phyloP scores from a whole-genome alignment of 2,113 vertebrate genomes.

The Trichomycterus rosablanca region DNA sequence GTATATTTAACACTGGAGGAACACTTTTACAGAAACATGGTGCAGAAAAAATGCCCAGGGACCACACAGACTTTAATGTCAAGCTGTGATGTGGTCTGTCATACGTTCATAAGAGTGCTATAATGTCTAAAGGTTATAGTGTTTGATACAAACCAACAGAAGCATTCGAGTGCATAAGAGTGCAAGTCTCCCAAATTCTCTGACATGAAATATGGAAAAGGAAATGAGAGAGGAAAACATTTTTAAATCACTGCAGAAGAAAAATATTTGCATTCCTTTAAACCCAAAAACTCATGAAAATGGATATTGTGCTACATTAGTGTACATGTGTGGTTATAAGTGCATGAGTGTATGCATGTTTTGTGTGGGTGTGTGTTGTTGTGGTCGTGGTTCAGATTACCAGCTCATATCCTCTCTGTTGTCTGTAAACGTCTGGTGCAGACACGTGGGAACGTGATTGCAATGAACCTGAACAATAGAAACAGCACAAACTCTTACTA shows the following conservation, averaged over 20 bases:
- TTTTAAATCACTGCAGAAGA: slow-evolving; percentile 1
- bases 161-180: too few species aligned
- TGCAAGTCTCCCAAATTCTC: not conserved
- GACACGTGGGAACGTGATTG: slow-evolving; percentile 16
- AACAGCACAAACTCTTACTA: slow-evolving; percentile 4
- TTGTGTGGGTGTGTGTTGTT: not conserved
- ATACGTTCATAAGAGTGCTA: too few species aligned
- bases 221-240: not conserved
- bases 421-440: slow-evolving; percentile 1
- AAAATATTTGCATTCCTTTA: not conserved
- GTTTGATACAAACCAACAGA: too few species aligned
- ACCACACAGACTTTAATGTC: slow-evolving; percentile 33
- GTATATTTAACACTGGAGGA: slow-evolving; percentile 21
- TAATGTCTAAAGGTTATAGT: too few species aligned
- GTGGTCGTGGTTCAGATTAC: slow-evolving; percentile 13
- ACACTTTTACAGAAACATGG: slow-evolving; percentile 17
- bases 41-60: not conserved
- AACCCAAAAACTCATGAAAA: slow-evolving; percentile 7
- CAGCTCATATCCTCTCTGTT: slow-evolving; percentile 8
- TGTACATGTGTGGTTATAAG: slow-evolving; percentile 7
- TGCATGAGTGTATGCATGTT: not conserved
- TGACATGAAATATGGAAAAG: not conserved
- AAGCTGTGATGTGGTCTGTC: not conserved
- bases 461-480: slow-evolving; percentile 17
- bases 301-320: not conserved